Base-by-base conservation (phyloP, 2,113 vertebrate species). In the Cottus gobio region DNA sequence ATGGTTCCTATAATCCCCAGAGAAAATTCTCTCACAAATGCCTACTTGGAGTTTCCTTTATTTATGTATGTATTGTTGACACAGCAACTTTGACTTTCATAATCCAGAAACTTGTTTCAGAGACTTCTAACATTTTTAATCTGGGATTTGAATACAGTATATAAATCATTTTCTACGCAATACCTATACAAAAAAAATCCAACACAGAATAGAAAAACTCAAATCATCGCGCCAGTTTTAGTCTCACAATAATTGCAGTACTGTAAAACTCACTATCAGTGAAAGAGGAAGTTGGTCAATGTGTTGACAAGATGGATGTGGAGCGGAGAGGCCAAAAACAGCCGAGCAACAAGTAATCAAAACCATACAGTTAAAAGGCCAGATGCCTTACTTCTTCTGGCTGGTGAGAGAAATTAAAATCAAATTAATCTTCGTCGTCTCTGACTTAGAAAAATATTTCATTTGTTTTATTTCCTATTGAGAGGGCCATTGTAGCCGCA, bases 1-100 rank as follows among this genome's bases (percentile, higher is more conserved):
- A 76, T 61, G 79, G 78, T 85, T 93, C 44, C 22, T 82, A 69
- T 85, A 94, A 95, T 93, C 90, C 89, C 71, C 50, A 3, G 0
- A 83, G 79, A 85, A 71, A 82, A 85, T 85, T 93, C 89, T 90
- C 56, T 90, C 30, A 73, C 52, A 85, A 76, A 71, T 64, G 81
- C 80, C 74, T 72, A 77, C 81, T 65, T 74, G 60, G 54, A 66
- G 71, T 85, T 86, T 85, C 79, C 84, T 90, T 56, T 9, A 13
- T 76, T 75, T 80, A 71, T 34, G 67, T 18, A 5, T 22, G 50
- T 22, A 68, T 48, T 52, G 15, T 50, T 66, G 30, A 63, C 24
- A 54, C 10, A 76, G 22, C 0, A n/a, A 65, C 18, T 8, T 22
- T 30, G 18, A 48, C 24, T 13, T 71, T 79, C 2, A 74, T 16